These are phyloP conservation scores for Mizuhopecten yessoensis DNA, from an alignment of 1,140 invertebrate species.

Conservation along the genomic window DNA sequence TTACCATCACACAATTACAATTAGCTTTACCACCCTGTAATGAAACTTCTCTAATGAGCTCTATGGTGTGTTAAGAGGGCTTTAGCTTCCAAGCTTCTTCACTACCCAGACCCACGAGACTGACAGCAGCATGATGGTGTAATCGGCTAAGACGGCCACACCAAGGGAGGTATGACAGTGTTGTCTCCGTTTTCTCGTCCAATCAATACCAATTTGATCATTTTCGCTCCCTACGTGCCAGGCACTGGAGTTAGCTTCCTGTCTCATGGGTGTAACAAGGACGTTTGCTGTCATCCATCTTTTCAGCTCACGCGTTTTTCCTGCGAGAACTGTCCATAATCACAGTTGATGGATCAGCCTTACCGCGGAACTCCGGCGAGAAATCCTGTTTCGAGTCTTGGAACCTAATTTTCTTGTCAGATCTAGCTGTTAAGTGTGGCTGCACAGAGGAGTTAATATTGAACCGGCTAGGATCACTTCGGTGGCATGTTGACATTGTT, in stretches of 20 bases:
- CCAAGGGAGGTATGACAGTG: neutral
- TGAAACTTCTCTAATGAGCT: slow-evolving; percentile 28
- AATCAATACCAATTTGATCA: slow-evolving; percentile 29
- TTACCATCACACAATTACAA: neutral
- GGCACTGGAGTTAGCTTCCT: neutral
- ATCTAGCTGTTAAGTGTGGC: neutral
- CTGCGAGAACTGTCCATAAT: slow-evolving; percentile 28
- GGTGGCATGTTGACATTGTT: neutral
- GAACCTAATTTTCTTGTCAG: slow-evolving; percentile 25
- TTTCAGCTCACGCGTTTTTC: neutral
- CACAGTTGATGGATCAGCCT: slow-evolving; percentile 28
- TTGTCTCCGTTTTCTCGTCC: neutral
- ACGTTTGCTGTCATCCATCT: slow-evolving; percentile 19
- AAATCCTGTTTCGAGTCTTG: neutral
- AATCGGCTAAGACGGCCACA: too few relatives aligned
- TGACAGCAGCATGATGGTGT: too few relatives aligned
- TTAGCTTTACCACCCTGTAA: slow-evolving; percentile 1
- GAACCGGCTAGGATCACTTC: too few relatives aligned
- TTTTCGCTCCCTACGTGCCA: slow-evolving; percentile 30
- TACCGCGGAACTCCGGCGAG: neutral
- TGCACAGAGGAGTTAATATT: neutral
- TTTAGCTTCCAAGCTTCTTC: neutral
- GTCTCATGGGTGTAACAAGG: slow-evolving; percentile 8
- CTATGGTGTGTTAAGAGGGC: neutral
- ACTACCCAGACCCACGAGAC: too few relatives aligned